Conservation (phyloP, 2,888 invertebrate species). For the Agrochola lota region DNA sequence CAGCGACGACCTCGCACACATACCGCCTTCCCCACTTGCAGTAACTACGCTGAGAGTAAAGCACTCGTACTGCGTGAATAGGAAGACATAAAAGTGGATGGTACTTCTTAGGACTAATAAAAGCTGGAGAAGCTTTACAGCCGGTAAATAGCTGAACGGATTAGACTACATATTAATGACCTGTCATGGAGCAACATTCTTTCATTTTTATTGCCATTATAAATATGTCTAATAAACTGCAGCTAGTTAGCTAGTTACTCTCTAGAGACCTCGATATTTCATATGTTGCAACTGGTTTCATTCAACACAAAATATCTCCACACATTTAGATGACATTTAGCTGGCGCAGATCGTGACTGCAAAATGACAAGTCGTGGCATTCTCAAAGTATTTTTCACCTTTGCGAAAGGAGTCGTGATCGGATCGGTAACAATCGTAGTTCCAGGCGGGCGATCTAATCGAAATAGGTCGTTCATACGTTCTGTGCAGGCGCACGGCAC, state of each 20-base stretch:
- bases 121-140: constrained; percentile 57
- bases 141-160: constrained; percentile 47
- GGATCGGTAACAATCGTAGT: constrained; percentile 85
- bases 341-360: constrained; percentile 83
- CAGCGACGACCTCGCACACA: constrained; percentile 71
- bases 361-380: constrained; percentile 90
- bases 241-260: constrained; percentile 46
- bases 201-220: constrained; percentile 62
- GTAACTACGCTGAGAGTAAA: constrained; percentile 35
- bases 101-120: constrained; percentile 57
- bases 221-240: constrained; percentile 45
- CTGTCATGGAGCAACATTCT: constrained; percentile 61
- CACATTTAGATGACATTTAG: constrained; percentile 85
- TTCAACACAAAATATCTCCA: constrained; percentile 67
- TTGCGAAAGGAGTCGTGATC: constrained; percentile 89
- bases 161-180: constrained; percentile 52
- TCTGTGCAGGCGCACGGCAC: constrained; percentile 69
- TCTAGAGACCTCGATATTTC: constrained; percentile 66
- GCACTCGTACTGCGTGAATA: constrained; percentile 56
- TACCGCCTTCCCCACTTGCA: constrained; percentile 70
- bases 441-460: constrained; percentile 82
- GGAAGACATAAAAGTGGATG: constrained; percentile 63
- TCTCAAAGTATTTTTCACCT: constrained; percentile 89
- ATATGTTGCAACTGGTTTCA: constrained; percentile 65
- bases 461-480: constrained; percentile 80